Percentiles rank a stretch among this genome's conserved stretches.
These are phyloP conservation scores for Therioaphis trifolii DNA, from an alignment of 2,888 invertebrate species.

Conservation along the genomic window DNA sequence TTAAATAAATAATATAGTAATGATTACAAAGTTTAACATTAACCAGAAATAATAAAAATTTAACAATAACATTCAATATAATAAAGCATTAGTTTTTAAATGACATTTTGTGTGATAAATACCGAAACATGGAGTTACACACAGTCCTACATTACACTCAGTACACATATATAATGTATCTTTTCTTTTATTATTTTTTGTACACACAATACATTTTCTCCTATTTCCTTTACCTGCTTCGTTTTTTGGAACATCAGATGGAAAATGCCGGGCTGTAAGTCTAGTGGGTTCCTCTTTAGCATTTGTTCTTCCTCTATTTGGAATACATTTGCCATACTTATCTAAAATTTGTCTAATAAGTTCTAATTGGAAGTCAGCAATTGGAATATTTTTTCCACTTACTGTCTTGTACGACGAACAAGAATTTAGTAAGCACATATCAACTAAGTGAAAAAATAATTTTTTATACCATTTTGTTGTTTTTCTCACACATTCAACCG, in stretches of 20 bases:
- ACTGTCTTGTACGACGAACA: background rate
- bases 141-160: background rate
- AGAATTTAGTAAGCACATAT: constrained; percentile 5
- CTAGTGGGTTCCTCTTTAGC: background rate
- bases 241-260: background rate
- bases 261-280: background rate
- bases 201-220: constrained; percentile 17
- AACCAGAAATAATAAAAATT: no score
- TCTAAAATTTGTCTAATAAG: constrained; percentile 1
- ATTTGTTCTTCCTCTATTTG: background rate
- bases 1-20: no score
- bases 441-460: constrained; percentile 14
- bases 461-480: constrained; percentile 17
- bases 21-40: no score
- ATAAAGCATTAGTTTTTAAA: no score
- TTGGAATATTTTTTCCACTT: background rate
- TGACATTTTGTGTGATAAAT: constrained; percentile 1
- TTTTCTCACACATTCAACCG: no score
- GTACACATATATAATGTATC: background rate
- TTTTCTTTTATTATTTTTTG: background rate
- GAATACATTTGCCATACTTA: background rate
- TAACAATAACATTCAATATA: no score
- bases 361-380: constrained; percentile 1
- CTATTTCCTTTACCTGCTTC: background rate
- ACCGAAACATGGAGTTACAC: background rate